Base-by-base conservation (phyloP, 2,797 vertebrate species). In the Mus spretus region DNA sequence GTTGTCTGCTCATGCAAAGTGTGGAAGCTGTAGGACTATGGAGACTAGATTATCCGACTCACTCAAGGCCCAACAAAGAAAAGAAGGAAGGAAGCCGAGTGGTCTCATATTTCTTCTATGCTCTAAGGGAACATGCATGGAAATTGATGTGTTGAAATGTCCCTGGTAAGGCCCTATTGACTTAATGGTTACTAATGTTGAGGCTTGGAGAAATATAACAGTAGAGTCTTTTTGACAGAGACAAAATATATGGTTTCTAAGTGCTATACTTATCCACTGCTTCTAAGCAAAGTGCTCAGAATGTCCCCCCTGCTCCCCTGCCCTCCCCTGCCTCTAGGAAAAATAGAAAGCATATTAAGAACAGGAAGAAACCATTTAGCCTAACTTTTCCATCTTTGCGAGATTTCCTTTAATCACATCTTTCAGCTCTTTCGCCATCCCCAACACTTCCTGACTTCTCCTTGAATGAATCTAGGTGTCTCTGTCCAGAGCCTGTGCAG, bases 291-390 rank as follows among this genome's bases (percentile, higher is more conserved):
- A 94, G 90, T 55, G 59, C 74, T 80, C 53, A 72, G 63, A 17
- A 77, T 79, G 89, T 63, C 74, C 6, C 14, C n/a, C 19, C 20
- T n/a, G 5, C 81, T n/a, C 40, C 15, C 40, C 57, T 14, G n/a
- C 55, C 37, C 22, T 11, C 80, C 0, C 19, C 81, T 17, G 61
- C 79, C 65, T 86, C 63, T 37, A 75, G 87, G 86, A 97, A 91
- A 96, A 95, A 63, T 61, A 95, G 90, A 96, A 97, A 90, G 85
- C 53, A 20, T 92, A 57, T 84, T 93, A 96, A 95, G 75, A 90
- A 91, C 92, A 95, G 83, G 92, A 93, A 98, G 88, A 92, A 95
- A 79, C 79, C 53, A 80, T 65, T 95, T 92, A 96, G 85, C 28
- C 72, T 12, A 81, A 94, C 90, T 94, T 92, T 84, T 74, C 83